A percentile compares a stretch with the other conserved stretches of the same genome.
phyloP scores from a whole-genome alignment of 2,797 vertebrate genomes.

The Brachymystax lenok region DNA sequence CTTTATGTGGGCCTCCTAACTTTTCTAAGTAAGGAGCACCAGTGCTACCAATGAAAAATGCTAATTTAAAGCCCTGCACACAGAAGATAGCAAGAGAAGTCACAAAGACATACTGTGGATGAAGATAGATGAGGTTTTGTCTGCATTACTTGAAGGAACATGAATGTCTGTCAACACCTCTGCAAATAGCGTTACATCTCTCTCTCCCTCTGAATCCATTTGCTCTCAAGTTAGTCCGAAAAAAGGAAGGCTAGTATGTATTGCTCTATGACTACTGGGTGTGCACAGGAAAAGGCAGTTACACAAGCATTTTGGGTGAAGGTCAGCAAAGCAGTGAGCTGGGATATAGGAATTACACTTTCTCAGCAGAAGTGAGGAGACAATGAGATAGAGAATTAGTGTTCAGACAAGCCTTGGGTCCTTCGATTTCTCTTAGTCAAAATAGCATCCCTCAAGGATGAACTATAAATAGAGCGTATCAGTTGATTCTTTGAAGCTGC shows the following conservation, averaged over 20 bases:
- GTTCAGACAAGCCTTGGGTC: background rate
- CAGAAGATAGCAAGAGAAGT: no score
- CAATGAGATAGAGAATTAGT: background rate
- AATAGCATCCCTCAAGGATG: conserved; percentile 12
- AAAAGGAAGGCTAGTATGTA: background rate
- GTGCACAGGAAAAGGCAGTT: background rate
- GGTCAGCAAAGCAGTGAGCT: background rate
- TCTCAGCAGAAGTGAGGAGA: background rate
- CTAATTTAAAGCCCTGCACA: no score
- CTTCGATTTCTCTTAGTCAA: conserved; percentile 13
- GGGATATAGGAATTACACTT: background rate
- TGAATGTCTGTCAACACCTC: no score
- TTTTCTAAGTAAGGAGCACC: no score
- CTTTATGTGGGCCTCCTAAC: no score
- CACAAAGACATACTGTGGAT: no score
- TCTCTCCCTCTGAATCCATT: background rate
- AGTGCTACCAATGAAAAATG: no score
- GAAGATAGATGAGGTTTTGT: no score
- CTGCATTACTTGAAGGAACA: no score
- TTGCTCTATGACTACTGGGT: background rate
- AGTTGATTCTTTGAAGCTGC: background rate
- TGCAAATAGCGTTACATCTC: background rate
- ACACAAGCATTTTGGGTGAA: background rate
- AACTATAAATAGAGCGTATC: conserved; percentile 5
- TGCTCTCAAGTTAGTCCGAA: background rate